Base-by-base conservation (phyloP, 2,113 vertebrate genomes). In the Colinus virginianus region DNA sequence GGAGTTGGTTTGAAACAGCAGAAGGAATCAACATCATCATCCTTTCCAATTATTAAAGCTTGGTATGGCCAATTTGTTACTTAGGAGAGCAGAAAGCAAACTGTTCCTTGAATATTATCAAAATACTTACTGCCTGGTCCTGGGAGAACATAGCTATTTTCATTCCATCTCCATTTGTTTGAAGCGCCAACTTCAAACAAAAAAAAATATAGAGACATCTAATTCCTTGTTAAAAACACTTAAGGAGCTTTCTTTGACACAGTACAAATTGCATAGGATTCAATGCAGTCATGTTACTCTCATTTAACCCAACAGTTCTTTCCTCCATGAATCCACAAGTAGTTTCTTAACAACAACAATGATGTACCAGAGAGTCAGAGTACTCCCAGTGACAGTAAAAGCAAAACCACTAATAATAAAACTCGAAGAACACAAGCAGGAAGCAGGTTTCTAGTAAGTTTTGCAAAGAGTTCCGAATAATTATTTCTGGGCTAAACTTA, bases 281-380 rank as follows among this genome's bases (percentile, higher is more conserved):
- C 55, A 90, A 71, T 5, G 45, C 45, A 75, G 21, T 51, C 42
- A 38, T 21, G 14, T 59, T 67, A 43, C 22, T 51, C n/a, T 77
- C 83, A 78, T 30, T 92, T 62, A 90, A 93, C 71, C 87, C 12
- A 93, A 90, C 45, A 92, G 64, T 51, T 78, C 70, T 9, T 87
- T 90, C 84, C 78, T 93, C 90, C 74, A 88, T 92, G 82, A 66
- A 61, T 13, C 26, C 18, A 49, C 76, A 90, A 95, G 94, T 23
- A 80, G 61, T 71, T 87, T 89, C 86, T 84, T 94, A 5, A 62
- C 7, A 20, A 36, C 42, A 89, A 58, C 32, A 75, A 77, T 53
- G 59, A 26, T 7, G 45, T 38, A n/a, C 2, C 28, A 58, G 13
- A 90, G 28, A 74, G 69, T 48, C 58, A 56, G 32, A 42, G 23